A percentile compares a stretch with the other conserved stretches of the same genome.
phyloP scores from a whole-genome alignment of 2,113 vertebrate species.

The Grammomys dolichurus region DNA sequence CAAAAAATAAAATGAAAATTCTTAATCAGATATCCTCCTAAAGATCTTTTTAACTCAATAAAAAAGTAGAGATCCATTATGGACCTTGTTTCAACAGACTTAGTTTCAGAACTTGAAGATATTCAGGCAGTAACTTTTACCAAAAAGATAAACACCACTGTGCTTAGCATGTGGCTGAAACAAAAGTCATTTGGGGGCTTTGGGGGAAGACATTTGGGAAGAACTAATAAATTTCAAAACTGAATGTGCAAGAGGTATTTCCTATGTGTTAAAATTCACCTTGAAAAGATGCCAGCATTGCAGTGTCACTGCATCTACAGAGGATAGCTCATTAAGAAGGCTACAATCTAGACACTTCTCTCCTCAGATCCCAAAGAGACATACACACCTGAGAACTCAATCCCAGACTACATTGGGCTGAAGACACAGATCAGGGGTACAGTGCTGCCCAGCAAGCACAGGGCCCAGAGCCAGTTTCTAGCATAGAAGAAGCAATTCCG shows the following conservation, averaged over 20 bases:
- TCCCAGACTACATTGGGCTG: no score
- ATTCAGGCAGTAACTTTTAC: constrained; percentile 32
- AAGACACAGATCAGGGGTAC: no score
- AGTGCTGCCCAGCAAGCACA: not conserved
- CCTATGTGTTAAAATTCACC: not conserved
- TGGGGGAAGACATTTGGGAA: not conserved
- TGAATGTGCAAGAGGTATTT: not conserved
- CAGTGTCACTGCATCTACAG: not conserved
- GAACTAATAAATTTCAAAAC: constrained; percentile 37
- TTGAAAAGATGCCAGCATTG: not conserved
- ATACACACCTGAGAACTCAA: not conserved
- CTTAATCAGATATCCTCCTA: not conserved
- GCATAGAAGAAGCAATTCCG: not conserved
- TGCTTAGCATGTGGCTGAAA: not conserved
- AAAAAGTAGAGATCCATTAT: not conserved
- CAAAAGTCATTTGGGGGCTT: not conserved
- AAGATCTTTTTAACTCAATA: constrained; percentile 4
- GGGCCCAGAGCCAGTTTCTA: not conserved
- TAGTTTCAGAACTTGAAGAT: constrained; percentile 41
- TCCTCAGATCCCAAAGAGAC: constrained; percentile 36
- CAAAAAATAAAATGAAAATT: constrained; percentile 30
- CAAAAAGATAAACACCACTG: constrained; percentile 29
- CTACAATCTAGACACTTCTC: not conserved
- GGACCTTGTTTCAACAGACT: constrained; percentile 5
- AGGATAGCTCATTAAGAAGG: constrained; percentile 1